These are phyloP conservation scores for Caenorhabditis sp. DNA, from an alignment of 2,888 invertebrate genomes.

Conservation along the genomic window DNA sequence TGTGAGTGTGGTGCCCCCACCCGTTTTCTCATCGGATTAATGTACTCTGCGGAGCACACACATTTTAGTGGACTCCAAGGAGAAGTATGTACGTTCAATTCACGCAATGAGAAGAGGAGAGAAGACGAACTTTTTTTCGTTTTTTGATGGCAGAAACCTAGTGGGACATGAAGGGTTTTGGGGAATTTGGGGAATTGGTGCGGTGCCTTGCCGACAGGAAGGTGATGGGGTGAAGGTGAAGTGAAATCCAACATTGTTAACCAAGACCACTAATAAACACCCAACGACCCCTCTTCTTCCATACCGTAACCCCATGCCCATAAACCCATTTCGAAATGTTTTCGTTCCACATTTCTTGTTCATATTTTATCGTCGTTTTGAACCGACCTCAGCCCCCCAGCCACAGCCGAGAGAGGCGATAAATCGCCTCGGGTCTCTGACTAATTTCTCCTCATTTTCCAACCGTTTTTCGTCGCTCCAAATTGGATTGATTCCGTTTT, in stretches of 20 bases:
- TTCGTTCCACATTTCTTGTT: slow-evolving; percentile 8
- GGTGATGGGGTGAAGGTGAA: no score
- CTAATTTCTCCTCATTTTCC: slow-evolving; percentile 31
- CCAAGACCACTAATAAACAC: slow-evolving; percentile 2
- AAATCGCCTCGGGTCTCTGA: slow-evolving; percentile 11
- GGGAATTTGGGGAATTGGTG: no score
- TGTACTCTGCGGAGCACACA: slow-evolving; percentile 29
- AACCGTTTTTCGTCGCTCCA: slow-evolving; percentile 19
- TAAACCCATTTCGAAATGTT: slow-evolving; percentile 3
- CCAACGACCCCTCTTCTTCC: neutral
- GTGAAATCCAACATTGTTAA: no score
- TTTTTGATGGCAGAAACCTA: no score
- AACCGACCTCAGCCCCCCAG: slow-evolving; percentile 3
- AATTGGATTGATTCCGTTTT: neutral
- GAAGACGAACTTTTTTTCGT: neutral
- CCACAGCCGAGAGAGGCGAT: no score
- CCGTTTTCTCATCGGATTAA: slow-evolving; percentile 54
- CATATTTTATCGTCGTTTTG: slow-evolving; percentile 6
- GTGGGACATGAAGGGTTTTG: neutral
- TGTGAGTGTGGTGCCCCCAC: neutral
- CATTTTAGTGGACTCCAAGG: slow-evolving; percentile 23
- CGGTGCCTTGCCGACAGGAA: no score
- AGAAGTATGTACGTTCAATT: slow-evolving; percentile 23
- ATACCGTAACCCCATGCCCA: neutral
- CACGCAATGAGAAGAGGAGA: slow-evolving; percentile 24